These are phyloP conservation scores for Pseudolycoriella hygida DNA, from an alignment of 2,888 invertebrate species.

Conservation along the genomic window DNA sequence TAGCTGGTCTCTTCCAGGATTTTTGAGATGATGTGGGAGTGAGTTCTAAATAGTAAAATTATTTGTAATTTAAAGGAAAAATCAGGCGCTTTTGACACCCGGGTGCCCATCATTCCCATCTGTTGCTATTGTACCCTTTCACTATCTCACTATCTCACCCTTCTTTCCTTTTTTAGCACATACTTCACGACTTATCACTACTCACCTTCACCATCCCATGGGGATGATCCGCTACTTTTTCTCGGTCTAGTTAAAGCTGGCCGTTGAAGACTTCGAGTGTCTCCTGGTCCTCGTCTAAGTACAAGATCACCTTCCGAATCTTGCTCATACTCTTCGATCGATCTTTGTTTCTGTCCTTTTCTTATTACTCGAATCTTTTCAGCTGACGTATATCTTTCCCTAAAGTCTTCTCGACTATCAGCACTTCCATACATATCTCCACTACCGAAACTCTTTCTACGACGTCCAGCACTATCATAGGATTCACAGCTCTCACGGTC, in stretches of 20 bases:
- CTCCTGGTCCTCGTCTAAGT: not conserved
- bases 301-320: constrained; percentile 30
- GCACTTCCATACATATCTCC: constrained; percentile 28
- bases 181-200: too few species aligned
- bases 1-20: constrained; percentile 37
- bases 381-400: constrained; percentile 23
- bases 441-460: constrained; percentile 27
- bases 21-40: constrained; percentile 20
- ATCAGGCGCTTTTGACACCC: too few species aligned
- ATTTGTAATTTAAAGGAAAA: too few species aligned
- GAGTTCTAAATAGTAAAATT: constrained; percentile 6
- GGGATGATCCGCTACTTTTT: constrained; percentile 29
- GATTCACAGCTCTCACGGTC: constrained; percentile 29
- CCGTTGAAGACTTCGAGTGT: constrained; percentile 23
- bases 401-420: constrained; percentile 27
- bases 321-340: constrained; percentile 31
- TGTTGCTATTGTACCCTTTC: too few species aligned
- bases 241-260: constrained; percentile 18
- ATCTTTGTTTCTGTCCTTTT: constrained; percentile 22
- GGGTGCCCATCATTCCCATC: too few species aligned
- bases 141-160: too few species aligned
- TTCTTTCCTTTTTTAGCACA: too few species aligned
- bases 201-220: constrained; percentile 37
- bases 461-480: constrained; percentile 23
- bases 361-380: constrained; percentile 25